Percentiles rank a stretch among this genome's conserved stretches.
Evolutionary conservation across 1,140 invertebrate species (phyloP).

Genomic region (Sitodiplosis mosellana): DNA sequence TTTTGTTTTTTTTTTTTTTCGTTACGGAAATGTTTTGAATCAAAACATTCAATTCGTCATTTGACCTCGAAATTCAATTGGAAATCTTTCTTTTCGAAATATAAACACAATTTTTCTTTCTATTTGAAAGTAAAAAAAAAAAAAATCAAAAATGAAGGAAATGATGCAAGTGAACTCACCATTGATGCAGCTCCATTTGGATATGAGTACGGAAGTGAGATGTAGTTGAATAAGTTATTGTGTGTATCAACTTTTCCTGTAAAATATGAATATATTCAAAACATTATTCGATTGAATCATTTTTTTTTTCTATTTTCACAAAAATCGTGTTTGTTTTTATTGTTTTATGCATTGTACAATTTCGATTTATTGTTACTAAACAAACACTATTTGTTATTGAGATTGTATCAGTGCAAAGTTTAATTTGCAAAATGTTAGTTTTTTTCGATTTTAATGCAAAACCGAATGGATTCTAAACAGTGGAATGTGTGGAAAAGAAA

Average conservation of each 20-base stretch:
- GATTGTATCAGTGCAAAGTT: slow-evolving; percentile 8
- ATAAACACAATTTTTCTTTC: too few relatives aligned
- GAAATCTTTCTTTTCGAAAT: neutral
- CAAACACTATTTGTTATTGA: too few relatives aligned
- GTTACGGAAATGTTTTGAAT: neutral
- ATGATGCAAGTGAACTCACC: slow-evolving; percentile 43
- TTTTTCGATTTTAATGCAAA: too few relatives aligned
- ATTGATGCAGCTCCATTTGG: slow-evolving; percentile 71
- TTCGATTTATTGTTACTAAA: too few relatives aligned
- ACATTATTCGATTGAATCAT: neutral
- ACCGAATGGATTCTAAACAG: neutral
- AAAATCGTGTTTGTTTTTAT: too few relatives aligned
- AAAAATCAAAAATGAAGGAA: neutral
- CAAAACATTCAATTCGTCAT: too few relatives aligned
- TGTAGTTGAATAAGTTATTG: slow-evolving; percentile 73
- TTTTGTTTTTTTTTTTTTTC: neutral
- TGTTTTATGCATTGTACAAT: too few relatives aligned
- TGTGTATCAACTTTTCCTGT: slow-evolving; percentile 77
- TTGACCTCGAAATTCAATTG: too few relatives aligned
- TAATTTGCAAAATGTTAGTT: too few relatives aligned
- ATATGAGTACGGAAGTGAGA: slow-evolving; percentile 72
- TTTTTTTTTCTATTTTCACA: too few relatives aligned
- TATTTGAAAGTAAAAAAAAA: too few relatives aligned
- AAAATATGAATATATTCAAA: slow-evolving; percentile 16
- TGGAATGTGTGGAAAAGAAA: neutral